Conservation (phyloP, 1,140 invertebrate species). For the Drosophila sucinea region DNA sequence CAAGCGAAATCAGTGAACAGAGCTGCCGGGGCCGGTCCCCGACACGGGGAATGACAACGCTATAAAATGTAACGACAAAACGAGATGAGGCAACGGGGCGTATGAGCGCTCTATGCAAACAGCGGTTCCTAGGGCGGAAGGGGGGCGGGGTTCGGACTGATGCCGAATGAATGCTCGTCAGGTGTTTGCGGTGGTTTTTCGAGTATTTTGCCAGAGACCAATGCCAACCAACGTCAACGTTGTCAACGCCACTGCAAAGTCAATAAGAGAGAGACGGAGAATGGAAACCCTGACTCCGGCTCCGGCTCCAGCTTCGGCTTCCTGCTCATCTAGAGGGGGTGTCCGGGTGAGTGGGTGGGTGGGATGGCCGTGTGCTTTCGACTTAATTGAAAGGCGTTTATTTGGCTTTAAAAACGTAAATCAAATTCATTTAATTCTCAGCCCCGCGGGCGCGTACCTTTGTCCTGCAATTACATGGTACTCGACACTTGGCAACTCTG, state of each 20-base stretch:
- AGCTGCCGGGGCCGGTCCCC: conserved; percentile 2
- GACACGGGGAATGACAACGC: conserved; percentile 58
- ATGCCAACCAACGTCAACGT: conserved; percentile 58
- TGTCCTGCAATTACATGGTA: conserved; percentile 76
- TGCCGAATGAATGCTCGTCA: conserved; percentile 71
- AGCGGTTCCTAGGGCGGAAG: conserved; percentile 9
- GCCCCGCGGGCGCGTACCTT: conserved; percentile 46
- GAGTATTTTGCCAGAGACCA: conserved; percentile 70
- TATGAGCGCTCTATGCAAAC: conserved; percentile 70
- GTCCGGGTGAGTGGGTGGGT: not conserved
- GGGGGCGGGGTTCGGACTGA: conserved; percentile 21
- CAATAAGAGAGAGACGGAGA: conserved; percentile 55
- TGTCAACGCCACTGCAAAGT: conserved; percentile 76
- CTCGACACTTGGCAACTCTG: conserved; percentile 54
- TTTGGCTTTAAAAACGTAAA: conserved; percentile 82
- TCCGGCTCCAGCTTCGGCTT: not conserved
- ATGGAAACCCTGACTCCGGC: conserved; percentile 26
- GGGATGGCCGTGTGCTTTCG: conserved; percentile 29
- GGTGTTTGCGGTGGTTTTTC: conserved; percentile 78
- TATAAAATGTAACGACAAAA: conserved; percentile 65
- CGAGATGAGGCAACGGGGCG: conserved; percentile 75
- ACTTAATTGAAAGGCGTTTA: conserved; percentile 82
- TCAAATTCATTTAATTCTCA: conserved; percentile 81
- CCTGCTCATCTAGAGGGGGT: too few relatives aligned
- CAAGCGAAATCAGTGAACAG: conserved; percentile 82